Evolutionary conservation across 2,113 vertebrate genomes (phyloP), one percentile per base, ranked within the genome.

Genomic region (Gasterosteus nipponicus): DNA sequence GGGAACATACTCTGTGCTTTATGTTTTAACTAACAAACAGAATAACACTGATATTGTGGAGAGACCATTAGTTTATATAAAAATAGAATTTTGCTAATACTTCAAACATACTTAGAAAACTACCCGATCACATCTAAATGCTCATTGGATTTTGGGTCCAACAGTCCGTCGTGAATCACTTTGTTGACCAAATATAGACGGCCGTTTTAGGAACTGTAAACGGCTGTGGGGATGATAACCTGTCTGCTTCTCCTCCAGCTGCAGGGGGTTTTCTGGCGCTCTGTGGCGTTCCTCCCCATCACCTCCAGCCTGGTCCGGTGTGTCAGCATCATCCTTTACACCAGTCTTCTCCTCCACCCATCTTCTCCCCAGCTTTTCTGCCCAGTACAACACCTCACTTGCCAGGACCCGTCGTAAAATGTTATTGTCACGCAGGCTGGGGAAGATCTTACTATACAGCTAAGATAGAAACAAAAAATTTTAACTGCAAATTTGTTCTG

Each of bases 391-490:
- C 74, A 97, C 95, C 88, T 96, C 96, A 46, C 44, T 89, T 15
- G 95, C 78, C 72, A 98, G 77, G 14, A 93, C 94, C 72, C 87
- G 93, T 59, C 84, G 93, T 56, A 96, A 86, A 73, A 95, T 95
- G 83, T 95, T 96, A 86, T 95, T 95, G 77, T 99, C 96, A 72
- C 91, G 91, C 46, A 99, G 91, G 84, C 96, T 99, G 14, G 98
- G 98, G 75, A 97, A 99, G 61, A 93, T 93, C 49, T 94, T 85
- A 42, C 89, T 94, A 83, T 95, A 96, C 63, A 99, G 84, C 97
- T 99, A 85, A 74, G 0, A n/a, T 6, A 54, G 11, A 69, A 56
- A 67, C 14, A 15, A 18, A 1, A 10, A 35, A 46, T 46, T 14
- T 41, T 10, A 62, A 15, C 60, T 62, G 60, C 61, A 42, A n/a